Percentiles rank a stretch among this genome's conserved stretches.
Conservation (phyloP, 2,797 vertebrate species). For the Trachurus trachurus region DNA sequence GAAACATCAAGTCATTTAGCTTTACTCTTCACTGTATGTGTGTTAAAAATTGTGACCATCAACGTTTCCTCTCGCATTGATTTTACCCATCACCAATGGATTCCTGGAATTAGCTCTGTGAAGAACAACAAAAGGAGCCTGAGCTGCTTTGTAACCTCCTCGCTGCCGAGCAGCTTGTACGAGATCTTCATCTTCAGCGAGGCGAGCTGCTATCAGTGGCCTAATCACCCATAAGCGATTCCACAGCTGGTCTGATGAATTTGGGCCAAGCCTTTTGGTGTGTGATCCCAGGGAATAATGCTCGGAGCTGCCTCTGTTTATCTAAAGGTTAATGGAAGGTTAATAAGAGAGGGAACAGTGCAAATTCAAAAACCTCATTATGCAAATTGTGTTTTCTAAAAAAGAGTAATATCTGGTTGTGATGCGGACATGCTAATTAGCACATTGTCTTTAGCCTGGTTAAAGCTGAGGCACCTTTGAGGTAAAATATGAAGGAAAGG, state of each 20-base stretch:
- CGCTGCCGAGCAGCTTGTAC: constrained; percentile 37
- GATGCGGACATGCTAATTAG: constrained; percentile 66
- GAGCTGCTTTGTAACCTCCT: constrained; percentile 40
- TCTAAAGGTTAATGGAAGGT: constrained; percentile 88
- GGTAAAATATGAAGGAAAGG: constrained; percentile 55
- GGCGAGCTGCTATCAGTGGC: constrained; percentile 67
- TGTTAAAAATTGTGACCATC: neutral
- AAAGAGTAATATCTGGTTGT: constrained; percentile 57
- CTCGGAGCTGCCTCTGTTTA: constrained; percentile 76
- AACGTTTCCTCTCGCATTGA: constrained; percentile 13
- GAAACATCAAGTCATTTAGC: no score
- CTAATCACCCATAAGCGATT: constrained; percentile 80
- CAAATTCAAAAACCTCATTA: constrained; percentile 79
- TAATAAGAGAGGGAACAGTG: constrained; percentile 81
- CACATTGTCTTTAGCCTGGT: constrained; percentile 46
- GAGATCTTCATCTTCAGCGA: constrained; percentile 67
- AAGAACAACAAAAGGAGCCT: constrained; percentile 23
- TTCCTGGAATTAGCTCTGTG: constrained; percentile 11
- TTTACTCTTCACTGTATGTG: no score
- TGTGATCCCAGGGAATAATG: constrained; percentile 69
- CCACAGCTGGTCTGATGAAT: constrained; percentile 79
- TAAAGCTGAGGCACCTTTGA: constrained; percentile 61
- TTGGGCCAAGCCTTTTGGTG: constrained; percentile 71
- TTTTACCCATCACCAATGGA: constrained; percentile 26
- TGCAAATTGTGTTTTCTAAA: constrained; percentile 76